These are phyloP conservation scores for Catocala sponsa DNA, from an alignment of 2,888 invertebrate genomes.

Conservation along the genomic window DNA sequence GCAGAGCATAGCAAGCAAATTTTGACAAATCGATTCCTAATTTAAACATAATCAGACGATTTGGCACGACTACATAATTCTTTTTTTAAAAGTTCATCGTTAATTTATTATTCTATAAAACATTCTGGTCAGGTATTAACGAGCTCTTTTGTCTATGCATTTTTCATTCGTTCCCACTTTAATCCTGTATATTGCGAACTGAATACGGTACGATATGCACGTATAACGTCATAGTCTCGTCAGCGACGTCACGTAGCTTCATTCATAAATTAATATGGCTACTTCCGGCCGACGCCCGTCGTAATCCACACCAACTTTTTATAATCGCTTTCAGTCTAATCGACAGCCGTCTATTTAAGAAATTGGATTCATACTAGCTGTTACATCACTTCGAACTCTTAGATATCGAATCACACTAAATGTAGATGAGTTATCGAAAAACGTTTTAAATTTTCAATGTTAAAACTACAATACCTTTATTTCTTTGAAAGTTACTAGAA, in stretches of 20 bases:
- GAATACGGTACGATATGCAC: constrained; percentile 39
- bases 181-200: constrained; percentile 38
- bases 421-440: too few relatives aligned
- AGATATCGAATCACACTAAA: too few relatives aligned
- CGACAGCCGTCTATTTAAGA: constrained; percentile 38
- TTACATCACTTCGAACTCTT: too few relatives aligned
- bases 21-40: constrained; percentile 35
- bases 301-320: constrained; percentile 60
- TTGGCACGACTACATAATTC: too few relatives aligned
- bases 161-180: constrained; percentile 31
- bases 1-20: constrained; percentile 13
- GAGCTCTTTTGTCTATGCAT: constrained; percentile 23
- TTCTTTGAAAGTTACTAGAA: too few relatives aligned
- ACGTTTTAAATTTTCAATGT: too few relatives aligned
- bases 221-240: constrained; percentile 67
- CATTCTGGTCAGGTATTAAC: constrained; percentile 4
- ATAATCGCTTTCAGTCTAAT: constrained; percentile 44
- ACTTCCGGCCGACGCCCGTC: constrained; percentile 72
- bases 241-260: constrained; percentile 68
- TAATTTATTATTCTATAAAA: too few relatives aligned
- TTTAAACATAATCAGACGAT: constrained; percentile 25
- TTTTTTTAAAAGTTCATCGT: too few relatives aligned
- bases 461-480: too few relatives aligned
- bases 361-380: constrained; percentile 23
- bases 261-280: constrained; percentile 76